phyloP scores from a whole-genome alignment of 1,140 invertebrate genomes.

The Dreissena rostriformis region DNA sequence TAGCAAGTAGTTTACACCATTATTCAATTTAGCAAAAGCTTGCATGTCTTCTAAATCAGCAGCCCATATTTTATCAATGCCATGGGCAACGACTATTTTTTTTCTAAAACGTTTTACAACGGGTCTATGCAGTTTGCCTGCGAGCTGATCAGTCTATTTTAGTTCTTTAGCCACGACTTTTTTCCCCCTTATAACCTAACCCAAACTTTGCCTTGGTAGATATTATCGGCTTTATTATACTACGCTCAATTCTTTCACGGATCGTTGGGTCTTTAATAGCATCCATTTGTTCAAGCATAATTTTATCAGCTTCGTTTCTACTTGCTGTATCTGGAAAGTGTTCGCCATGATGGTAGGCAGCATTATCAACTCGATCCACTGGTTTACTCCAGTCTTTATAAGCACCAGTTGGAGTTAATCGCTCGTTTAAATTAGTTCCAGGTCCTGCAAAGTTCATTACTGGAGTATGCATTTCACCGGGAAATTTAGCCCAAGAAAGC shows the following conservation, averaged over 20 bases:
- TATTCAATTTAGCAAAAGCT: neutral
- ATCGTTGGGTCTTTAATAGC: neutral
- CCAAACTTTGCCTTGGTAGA: neutral
- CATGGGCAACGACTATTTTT: neutral
- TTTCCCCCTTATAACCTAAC: neutral
- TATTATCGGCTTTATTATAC: neutral
- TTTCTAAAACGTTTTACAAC: neutral
- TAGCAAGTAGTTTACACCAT: neutral
- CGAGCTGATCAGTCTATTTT: neutral
- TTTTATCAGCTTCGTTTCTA: neutral
- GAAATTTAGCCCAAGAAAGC: neutral
- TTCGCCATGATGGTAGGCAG: neutral
- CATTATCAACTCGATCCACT: neutral
- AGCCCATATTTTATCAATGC: neutral
- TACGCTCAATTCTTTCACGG: neutral
- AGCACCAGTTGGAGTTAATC: neutral
- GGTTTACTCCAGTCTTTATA: neutral
- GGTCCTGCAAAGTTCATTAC: neutral
- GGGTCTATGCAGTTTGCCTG: neutral
- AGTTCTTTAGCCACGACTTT: neutral
- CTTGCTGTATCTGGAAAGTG: neutral
- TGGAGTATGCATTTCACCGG: neutral
- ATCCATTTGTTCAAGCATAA: neutral
- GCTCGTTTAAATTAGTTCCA: neutral
- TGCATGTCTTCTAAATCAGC: neutral